A percentile compares a stretch with the other conserved stretches of the same genome.
These are phyloP conservation scores for Isoperla grammatica DNA, from an alignment of 2,888 invertebrate genomes.

Conservation along the genomic window DNA sequence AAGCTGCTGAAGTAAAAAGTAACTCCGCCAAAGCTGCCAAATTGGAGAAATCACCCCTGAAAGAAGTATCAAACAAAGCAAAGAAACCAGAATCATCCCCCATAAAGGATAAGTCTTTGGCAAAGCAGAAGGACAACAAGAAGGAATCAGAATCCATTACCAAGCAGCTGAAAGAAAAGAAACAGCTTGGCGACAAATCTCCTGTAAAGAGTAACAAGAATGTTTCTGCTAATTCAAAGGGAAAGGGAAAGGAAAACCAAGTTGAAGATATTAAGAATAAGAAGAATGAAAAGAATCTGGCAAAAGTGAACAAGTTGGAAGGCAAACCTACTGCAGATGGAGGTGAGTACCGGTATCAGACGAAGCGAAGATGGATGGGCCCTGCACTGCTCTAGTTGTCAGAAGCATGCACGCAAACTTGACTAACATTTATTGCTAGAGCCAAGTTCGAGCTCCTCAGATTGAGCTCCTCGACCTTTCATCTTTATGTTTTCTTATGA, in stretches of 20 bases:
- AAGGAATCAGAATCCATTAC: conserved; percentile 17
- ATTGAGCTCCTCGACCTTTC: no score
- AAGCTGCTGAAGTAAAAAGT: conserved; percentile 28
- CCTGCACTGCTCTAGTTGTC: no score
- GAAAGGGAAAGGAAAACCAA: conserved; percentile 42
- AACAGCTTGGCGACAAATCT: conserved; percentile 13
- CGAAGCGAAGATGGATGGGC: no score
- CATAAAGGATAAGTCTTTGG: conserved; percentile 45
- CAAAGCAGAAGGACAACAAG: conserved; percentile 49
- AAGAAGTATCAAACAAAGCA: conserved; percentile 25
- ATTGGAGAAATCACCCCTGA: conserved; percentile 29
- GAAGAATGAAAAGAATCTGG: conserved; percentile 51
- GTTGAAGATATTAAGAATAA: conserved; percentile 49
- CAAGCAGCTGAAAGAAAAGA: conserved; percentile 18
- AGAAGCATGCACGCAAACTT: no score
- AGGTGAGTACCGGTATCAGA: conserved; percentile 47
- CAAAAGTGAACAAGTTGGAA: conserved; percentile 43
- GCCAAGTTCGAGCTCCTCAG: no score
- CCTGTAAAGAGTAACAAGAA: conserved; percentile 33
- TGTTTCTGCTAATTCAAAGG: conserved; percentile 47
- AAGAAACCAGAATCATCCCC: conserved; percentile 43
- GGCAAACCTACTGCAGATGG: conserved; percentile 70
- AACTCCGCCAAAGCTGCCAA: conserved; percentile 26
- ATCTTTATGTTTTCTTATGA: no score
- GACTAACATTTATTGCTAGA: no score